Base-by-base conservation (phyloP, 2,797 vertebrate genomes). In the Eremophila alpestris region DNA sequence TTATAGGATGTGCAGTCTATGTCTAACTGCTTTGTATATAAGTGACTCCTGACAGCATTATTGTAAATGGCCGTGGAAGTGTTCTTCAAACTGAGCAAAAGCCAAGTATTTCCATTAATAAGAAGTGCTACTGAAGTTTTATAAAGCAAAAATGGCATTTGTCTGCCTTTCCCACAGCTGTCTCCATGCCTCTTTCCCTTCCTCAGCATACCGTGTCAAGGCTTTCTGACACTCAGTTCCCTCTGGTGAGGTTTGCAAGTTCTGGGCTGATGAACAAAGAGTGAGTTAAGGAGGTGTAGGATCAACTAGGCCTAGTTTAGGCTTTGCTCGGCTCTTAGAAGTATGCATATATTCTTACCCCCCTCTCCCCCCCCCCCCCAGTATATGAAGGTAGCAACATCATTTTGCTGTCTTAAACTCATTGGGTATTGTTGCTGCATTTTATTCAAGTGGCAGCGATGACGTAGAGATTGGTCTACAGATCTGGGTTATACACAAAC, bases 321-420 rank as follows among this genome's bases (percentile, higher is more conserved):
- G 13, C 19, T 13, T 52, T 2, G 1, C 38, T 91, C 58, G 90
- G 34, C 21, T 75, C 17, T 89, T 64, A 23, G 32, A 68, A 65
- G 11, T 27, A 26, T 48, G 10, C 21, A 4, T 46, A 5, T 54
- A 16, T 78, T 87, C 23, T 40, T 68, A 75, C n/a, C n/a, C n/a
- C n/a, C n/a, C n/a, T n/a, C n/a, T n/a, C n/a, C n/a, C n/a, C n/a
- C 5, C 3, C 6, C 3, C 2, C 3, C 14, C 11, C 41, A 46
- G 4, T 36, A 27, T 29, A 17, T 1, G 1, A 71, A 58, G 26
- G 7, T 65, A 76, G 41, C n/a, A 27, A 27, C 79, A 21, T 60
- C 0, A 24, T 82, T 79, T 88, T 77, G 13, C 41, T 1, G 0
- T 36, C 69, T 83, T 67, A 70, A 79, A 87, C 49, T 69, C 7